phyloP scores from a whole-genome alignment of 2,888 invertebrate species.

The Euzetes globulus region DNA sequence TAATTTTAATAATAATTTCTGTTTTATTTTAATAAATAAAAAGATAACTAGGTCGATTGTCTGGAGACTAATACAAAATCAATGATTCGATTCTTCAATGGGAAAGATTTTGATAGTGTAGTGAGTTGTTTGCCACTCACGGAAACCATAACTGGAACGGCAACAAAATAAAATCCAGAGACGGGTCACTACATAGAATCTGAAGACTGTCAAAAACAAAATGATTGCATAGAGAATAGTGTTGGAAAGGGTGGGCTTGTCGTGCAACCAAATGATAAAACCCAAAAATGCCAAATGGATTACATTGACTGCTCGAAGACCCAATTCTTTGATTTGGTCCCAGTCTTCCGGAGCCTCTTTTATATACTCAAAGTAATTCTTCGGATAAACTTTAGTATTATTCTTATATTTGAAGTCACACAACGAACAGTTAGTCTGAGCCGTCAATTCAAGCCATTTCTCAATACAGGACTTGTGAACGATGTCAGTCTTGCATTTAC shows the following conservation, averaged over 20 bases:
- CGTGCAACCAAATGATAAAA: neutral
- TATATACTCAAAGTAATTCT: neutral
- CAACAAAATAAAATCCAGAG: neutral
- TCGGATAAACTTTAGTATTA: neutral
- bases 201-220: neutral
- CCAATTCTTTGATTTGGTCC: neutral
- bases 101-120: neutral
- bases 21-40: no score
- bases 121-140: neutral
- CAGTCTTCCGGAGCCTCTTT: neutral
- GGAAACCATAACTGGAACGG: neutral
- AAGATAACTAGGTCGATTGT: no score
- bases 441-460: neutral
- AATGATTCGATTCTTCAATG: no score
- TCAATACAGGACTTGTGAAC: neutral
- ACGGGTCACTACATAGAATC: neutral
- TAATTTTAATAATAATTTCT: no score
- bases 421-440: neutral
- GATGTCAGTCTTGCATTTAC: neutral
- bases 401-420: neutral
- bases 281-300: neutral
- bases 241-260: neutral
- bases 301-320: neutral
- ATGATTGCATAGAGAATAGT: neutral
- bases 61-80: no score